Base-by-base conservation (phyloP, 2,797 vertebrate species). In the Trematomus bernacchii region DNA sequence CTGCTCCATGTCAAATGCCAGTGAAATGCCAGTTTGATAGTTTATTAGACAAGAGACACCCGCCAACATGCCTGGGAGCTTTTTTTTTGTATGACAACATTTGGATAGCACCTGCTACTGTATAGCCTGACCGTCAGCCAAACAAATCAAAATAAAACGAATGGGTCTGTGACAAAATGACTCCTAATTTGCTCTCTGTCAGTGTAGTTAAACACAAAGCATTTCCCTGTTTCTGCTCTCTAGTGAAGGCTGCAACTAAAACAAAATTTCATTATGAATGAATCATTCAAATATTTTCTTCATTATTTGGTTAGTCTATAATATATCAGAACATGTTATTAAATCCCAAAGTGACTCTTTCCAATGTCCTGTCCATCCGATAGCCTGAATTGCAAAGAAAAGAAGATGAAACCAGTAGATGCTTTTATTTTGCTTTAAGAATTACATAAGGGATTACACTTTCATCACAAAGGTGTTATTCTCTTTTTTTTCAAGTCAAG, bases 1-100 rank as follows among this genome's bases (percentile, higher is more conserved):
- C 70, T 62, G 63, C 53, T 19, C 9, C n/a, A 44, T 58, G 63
- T 83, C 58, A 82, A 85, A 78, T 30, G 53, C 11, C 59, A 68
- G 62, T 61, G 46, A 71, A 74, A 55, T 63, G 27, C 63, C 46
- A 71, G 33, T 67, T 57, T 64, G 53, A 13, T 47, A 33, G 18
- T 44, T 58, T 1, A 70, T 46, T 74, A 43, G 66, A 57, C 40
- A 67, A 37, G 15, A 75, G 47, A 61, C 54, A 70, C 27, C 65
- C 73, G 62, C 46, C 37, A 76, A 60, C 48, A 50, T 53, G 50
- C 33, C 46, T 69, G 52, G 1, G 13, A 6, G 55, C 37, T 52
- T 50, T 3, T 64, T 63, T 54, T 44, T 16, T 8, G 12, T 23
- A 46, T 66, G 48, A 46, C 42, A 66, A 27, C 63, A 66, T 67